Evolutionary conservation across 2,797 vertebrate species (phyloP).

Genomic region (Bovichtus diacanthus): DNA sequence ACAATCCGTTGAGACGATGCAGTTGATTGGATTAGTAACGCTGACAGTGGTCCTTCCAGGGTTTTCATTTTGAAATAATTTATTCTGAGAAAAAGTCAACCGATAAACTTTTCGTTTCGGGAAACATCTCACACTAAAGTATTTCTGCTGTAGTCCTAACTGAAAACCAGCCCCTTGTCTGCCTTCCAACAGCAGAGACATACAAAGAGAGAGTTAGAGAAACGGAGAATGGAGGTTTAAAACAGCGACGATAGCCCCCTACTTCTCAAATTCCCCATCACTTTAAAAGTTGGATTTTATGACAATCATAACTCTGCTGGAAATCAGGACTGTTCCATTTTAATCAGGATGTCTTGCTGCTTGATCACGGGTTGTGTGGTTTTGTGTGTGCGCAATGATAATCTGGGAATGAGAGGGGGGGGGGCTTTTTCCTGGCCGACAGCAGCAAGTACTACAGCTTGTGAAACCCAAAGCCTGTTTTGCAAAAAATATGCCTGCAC

Average conservation of each 20-base stretch:
- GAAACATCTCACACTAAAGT: neutral
- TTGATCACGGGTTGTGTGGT: neutral
- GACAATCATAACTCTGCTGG: conserved; percentile 24
- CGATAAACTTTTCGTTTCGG: neutral
- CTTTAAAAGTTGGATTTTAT: conserved; percentile 9
- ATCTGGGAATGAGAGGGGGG: neutral
- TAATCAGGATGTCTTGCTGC: conserved; percentile 31
- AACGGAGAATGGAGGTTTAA: neutral
- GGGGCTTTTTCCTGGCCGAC: neutral
- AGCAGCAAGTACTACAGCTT: neutral
- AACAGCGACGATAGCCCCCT: neutral
- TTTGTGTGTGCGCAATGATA: neutral
- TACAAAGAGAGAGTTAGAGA: neutral
- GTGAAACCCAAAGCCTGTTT: neutral
- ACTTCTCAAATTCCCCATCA: conserved; percentile 10
- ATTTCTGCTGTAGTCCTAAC: too few relatives aligned
- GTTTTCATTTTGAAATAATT: neutral
- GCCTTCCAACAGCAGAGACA: neutral
- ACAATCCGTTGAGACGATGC: conserved; percentile 3
- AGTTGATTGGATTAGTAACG: neutral
- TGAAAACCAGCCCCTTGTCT: neutral
- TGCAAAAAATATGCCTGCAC: neutral
- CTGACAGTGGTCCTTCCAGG: neutral
- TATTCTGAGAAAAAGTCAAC: neutral
- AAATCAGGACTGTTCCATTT: conserved; percentile 17